phyloP scores from a whole-genome alignment of 1,140 invertebrate species.

The Alviniconcha marisindica region DNA sequence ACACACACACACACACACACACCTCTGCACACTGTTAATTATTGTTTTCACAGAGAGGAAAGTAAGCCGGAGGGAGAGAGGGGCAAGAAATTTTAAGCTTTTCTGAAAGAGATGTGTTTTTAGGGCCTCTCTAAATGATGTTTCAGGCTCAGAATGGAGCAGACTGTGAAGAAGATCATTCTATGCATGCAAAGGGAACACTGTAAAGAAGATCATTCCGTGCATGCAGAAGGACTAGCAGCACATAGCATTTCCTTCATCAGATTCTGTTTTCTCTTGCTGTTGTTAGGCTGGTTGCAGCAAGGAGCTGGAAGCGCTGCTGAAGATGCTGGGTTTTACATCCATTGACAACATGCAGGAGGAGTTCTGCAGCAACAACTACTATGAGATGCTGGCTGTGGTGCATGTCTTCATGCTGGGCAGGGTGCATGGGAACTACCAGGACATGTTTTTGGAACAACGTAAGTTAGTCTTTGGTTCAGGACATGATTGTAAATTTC shows the following conservation, averaged over 20 bases:
- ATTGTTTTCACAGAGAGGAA: too few species aligned
- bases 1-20: too few species aligned
- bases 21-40: too few species aligned
- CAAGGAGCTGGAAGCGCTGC: conserved; percentile 34
- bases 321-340: conserved; percentile 38
- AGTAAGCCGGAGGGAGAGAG: too few species aligned
- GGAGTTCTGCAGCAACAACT: conserved; percentile 71
- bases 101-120: too few species aligned
- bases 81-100: too few species aligned
- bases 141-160: too few species aligned
- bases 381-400: conserved; percentile 64
- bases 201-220: neutral
- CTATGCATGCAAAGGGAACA: neutral
- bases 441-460: conserved; percentile 70
- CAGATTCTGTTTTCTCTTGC: neutral
- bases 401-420: conserved; percentile 58
- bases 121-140: too few species aligned
- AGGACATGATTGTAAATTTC: neutral
- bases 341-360: conserved; percentile 52
- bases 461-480: conserved; percentile 48
- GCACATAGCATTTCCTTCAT: neutral
- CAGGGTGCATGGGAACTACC: conserved; percentile 56
- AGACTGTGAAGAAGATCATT: too few species aligned
- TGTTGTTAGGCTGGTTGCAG: conserved; percentile 57
- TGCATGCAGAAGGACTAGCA: too few species aligned